Conservation (phyloP, 35 echinoderm and acorn worm genomes). For the Patiria miniata region DNA sequence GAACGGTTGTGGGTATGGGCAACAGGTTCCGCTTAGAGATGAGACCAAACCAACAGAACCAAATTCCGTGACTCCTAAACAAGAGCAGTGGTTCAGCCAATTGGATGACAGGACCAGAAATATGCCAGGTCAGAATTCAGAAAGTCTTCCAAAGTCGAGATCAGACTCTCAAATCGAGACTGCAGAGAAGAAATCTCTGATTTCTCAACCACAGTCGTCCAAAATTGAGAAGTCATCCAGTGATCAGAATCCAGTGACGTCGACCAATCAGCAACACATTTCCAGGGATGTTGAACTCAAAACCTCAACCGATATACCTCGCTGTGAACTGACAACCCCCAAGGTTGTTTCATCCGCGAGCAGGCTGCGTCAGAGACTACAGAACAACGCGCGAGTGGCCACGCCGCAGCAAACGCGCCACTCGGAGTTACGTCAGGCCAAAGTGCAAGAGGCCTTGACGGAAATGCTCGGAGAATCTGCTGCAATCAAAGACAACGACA, state of each 20-base stretch:
- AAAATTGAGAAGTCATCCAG: background rate
- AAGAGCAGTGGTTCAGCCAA: slow-evolving; percentile 46
- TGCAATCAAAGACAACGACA: slow-evolving; percentile 49
- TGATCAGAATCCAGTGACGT: background rate
- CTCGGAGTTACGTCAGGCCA: slow-evolving; percentile 23
- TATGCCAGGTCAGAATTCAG: background rate
- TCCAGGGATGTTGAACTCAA: background rate
- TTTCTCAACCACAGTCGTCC: background rate
- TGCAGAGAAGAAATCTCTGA: background rate
- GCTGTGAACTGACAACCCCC: background rate
- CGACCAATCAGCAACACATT: background rate
- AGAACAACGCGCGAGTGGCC: slow-evolving; percentile 64
- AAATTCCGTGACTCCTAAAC: background rate
- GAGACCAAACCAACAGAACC: too few species aligned
- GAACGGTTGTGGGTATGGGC: background rate
- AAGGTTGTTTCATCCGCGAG: slow-evolving; percentile 11
- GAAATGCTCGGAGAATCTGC: slow-evolving; percentile 34
- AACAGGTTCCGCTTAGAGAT: background rate
- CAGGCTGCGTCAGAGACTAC: slow-evolving; percentile 69
- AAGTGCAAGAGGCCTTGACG: slow-evolving; percentile 59
- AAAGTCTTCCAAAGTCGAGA: background rate
- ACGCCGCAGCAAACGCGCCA: slow-evolving; percentile 36
- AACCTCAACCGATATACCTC: background rate
- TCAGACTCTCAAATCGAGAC: background rate
- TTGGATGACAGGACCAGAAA: background rate